phyloP scores from a whole-genome alignment of 2,797 vertebrate genomes.

The Perdix hodgsoniae region DNA sequence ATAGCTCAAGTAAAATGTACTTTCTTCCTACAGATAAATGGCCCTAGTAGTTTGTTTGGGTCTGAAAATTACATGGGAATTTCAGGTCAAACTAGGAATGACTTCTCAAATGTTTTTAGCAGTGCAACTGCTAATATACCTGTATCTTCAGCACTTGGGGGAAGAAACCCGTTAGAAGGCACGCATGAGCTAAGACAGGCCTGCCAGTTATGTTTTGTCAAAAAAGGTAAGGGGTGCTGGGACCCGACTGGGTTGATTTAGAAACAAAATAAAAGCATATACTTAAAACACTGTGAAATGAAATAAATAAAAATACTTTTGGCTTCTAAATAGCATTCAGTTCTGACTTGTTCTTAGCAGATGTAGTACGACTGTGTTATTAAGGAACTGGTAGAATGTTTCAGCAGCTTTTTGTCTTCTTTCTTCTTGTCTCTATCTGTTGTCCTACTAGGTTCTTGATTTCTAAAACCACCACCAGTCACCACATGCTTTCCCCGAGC shows the following conservation, averaged over 20 bases:
- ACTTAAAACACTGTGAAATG: neutral
- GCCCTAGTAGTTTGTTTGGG: slow-evolving; percentile 82
- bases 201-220: slow-evolving; percentile 90
- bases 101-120: slow-evolving; percentile 81
- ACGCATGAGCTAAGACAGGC: slow-evolving; percentile 95
- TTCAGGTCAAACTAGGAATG: slow-evolving; percentile 84
- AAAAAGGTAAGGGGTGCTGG: slow-evolving; percentile 86
- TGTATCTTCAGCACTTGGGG: slow-evolving; percentile 55
- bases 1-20: neutral
- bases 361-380: neutral
- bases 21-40: slow-evolving; percentile 84
- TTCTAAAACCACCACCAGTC: slow-evolving; percentile 17
- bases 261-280: neutral
- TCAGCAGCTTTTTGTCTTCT: neutral
- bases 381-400: neutral
- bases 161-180: slow-evolving; percentile 91
- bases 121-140: slow-evolving; percentile 65
- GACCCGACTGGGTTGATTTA: neutral
- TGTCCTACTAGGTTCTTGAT: slow-evolving; percentile 4
- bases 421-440: slow-evolving; percentile 44
- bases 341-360: slow-evolving; percentile 5
- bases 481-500: neutral
- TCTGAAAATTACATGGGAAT: slow-evolving; percentile 85
- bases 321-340: neutral
- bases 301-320: neutral